These are phyloP conservation scores for Caenorhabditis panamensis DNA, from an alignment of 2,888 invertebrate species.

Conservation along the genomic window DNA sequence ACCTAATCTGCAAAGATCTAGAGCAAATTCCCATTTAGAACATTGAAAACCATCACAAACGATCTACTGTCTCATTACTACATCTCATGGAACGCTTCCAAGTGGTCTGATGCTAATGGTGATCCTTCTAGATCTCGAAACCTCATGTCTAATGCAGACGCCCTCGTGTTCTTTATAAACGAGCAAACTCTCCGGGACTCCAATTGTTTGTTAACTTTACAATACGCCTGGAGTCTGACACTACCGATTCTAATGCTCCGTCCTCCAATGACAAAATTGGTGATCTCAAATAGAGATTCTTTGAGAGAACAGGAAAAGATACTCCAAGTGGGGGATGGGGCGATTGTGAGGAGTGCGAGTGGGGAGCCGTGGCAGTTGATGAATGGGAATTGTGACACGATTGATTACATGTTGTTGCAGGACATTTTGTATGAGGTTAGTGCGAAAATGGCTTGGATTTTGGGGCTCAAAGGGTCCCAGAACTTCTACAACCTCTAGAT, in stretches of 20 bases:
- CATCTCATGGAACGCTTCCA: slow-evolving; percentile 61
- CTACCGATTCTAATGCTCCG: slow-evolving; percentile 73
- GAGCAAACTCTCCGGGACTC: slow-evolving; percentile 72
- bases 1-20: too few relatives aligned
- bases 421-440: slow-evolving; percentile 70
- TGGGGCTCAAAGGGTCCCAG: too few relatives aligned
- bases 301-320: slow-evolving; percentile 34
- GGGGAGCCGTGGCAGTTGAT: slow-evolving; percentile 58
- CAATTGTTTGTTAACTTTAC: slow-evolving; percentile 71
- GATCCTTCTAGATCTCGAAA: slow-evolving; percentile 22
- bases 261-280: slow-evolving; percentile 72
- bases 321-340: slow-evolving; percentile 49
- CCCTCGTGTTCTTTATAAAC: slow-evolving; percentile 72
- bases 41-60: slow-evolving; percentile 64
- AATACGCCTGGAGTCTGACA: slow-evolving; percentile 73
- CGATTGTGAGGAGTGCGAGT: slow-evolving; percentile 55
- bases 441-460: too few relatives aligned
- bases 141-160: slow-evolving; percentile 60
- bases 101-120: slow-evolving; percentile 35
- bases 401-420: slow-evolving; percentile 72
- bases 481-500: too few relatives aligned
- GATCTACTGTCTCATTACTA: slow-evolving; percentile 73
- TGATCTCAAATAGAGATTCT: slow-evolving; percentile 64
- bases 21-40: too few relatives aligned
- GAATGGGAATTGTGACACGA: slow-evolving; percentile 17